A percentile compares a stretch with the other conserved stretches of the same genome.
These are phyloP conservation scores for Pithys albifrons DNA, from an alignment of 2,113 vertebrate species.

Conservation along the genomic window DNA sequence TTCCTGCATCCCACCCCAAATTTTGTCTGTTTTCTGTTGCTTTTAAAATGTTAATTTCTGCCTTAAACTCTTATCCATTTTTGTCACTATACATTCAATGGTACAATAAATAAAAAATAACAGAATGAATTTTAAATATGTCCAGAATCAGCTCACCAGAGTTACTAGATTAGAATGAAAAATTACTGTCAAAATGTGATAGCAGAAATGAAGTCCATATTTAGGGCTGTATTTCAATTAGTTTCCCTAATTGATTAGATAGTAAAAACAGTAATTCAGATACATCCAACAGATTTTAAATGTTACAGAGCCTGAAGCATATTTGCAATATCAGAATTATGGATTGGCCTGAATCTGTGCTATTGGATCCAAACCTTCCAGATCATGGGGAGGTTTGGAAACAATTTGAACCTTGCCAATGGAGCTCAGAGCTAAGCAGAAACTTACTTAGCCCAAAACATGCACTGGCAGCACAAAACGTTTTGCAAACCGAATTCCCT, in stretches of 20 bases:
- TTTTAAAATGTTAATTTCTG: neutral
- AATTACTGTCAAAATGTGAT: neutral
- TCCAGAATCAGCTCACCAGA: neutral
- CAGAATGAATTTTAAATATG: neutral
- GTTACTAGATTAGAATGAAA: neutral
- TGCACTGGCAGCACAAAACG: neutral
- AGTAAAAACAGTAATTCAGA: conserved; percentile 25
- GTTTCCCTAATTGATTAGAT: conserved; percentile 7
- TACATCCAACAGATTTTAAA: neutral
- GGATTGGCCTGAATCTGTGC: neutral
- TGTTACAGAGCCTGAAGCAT: neutral
- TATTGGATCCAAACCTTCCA: neutral
- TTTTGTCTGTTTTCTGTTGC: neutral
- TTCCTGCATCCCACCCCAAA: neutral
- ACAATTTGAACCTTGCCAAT: neutral
- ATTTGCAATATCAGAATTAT: neutral
- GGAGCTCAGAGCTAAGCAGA: conserved; percentile 3
- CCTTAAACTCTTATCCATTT: neutral
- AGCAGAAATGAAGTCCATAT: conserved; percentile 1
- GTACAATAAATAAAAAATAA: neutral
- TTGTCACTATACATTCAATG: neutral
- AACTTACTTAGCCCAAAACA: neutral
- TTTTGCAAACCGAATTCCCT: neutral
- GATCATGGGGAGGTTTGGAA: neutral
- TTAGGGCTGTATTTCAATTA: neutral